These are phyloP conservation scores for Cyprinella venusta DNA, from an alignment of 2,797 vertebrate species.

Conservation along the genomic window DNA sequence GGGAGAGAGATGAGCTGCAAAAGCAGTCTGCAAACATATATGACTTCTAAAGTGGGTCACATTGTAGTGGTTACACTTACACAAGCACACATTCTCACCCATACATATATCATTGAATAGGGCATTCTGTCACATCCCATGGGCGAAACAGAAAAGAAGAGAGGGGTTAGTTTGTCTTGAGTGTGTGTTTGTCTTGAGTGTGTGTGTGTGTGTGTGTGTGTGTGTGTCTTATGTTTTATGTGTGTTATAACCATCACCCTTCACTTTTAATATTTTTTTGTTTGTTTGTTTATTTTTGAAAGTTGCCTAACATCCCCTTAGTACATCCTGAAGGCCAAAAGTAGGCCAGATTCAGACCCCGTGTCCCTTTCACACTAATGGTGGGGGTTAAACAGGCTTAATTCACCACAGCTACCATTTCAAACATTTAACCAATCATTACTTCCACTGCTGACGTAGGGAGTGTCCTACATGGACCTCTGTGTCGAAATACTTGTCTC, in stretches of 20 bases:
- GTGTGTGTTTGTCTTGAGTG: not conserved
- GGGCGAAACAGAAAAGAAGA: not conserved
- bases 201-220: not conserved
- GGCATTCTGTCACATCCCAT: conserved; percentile 28
- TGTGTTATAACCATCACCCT: conserved; percentile 23
- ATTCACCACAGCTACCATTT: conserved; percentile 25
- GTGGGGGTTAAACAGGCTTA: conserved; percentile 20
- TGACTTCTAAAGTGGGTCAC: conserved; percentile 69
- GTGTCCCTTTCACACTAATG: conserved; percentile 34
- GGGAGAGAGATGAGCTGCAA: conserved; percentile 55
- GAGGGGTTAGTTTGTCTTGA: not conserved
- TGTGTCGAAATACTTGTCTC: conserved; percentile 13
- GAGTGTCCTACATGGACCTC: conserved; percentile 13
- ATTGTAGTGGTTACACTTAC: conserved; percentile 32
- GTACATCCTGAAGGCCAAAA: conserved; percentile 7
- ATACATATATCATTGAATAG: conserved; percentile 13
- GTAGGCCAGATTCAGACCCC: conserved; percentile 9
- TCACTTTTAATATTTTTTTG: conserved; percentile 5
- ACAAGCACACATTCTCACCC: conserved; percentile 16
- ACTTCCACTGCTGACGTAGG: conserved; percentile 21
- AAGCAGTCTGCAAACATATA: conserved; percentile 14
- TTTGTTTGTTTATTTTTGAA: conserved; percentile 25
- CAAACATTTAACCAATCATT: conserved; percentile 35
- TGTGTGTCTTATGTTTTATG: not conserved
- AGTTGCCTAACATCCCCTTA: conserved; percentile 3